Evolutionary conservation across 2,797 vertebrate genomes (phyloP).

Genomic region (Sylvilagus floridanus): DNA sequence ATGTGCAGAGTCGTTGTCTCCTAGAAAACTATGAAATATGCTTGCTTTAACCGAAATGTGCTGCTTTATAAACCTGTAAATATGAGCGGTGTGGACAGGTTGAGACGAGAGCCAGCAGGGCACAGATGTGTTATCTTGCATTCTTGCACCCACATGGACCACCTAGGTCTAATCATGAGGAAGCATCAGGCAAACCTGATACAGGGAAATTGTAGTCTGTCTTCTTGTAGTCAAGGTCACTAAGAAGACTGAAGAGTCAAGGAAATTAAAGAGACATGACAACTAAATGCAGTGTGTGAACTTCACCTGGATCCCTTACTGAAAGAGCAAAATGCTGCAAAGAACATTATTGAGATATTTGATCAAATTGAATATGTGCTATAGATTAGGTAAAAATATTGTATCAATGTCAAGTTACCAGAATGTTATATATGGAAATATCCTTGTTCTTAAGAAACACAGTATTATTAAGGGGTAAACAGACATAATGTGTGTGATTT

Average conservation of each 20-base stretch:
- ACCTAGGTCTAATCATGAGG: not conserved
- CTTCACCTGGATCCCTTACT: slow-evolving; percentile 15
- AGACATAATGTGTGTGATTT: not conserved
- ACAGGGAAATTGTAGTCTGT: not conserved
- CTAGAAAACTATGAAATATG: slow-evolving; percentile 14
- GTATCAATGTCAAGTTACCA: not conserved
- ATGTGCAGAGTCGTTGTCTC: slow-evolving; percentile 9
- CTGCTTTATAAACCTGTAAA: not conserved
- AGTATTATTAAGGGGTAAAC: slow-evolving; percentile 31
- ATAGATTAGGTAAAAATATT: not conserved
- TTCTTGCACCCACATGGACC: not conserved
- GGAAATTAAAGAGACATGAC: not conserved
- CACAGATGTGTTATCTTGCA: not conserved
- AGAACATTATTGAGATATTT: not conserved
- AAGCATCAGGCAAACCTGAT: not conserved
- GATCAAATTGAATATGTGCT: not conserved
- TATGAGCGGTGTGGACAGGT: not conserved
- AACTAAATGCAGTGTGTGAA: not conserved
- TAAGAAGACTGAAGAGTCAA: slow-evolving; percentile 40
- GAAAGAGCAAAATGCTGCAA: slow-evolving; percentile 1
- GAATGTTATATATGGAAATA: not conserved
- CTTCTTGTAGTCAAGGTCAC: slow-evolving; percentile 10
- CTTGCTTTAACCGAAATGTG: slow-evolving; percentile 32
- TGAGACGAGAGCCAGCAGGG: not conserved
- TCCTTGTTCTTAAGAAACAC: slow-evolving; percentile 3